Evolutionary conservation across 2,797 vertebrate species (phyloP), one percentile per base, ranked within the genome.

Genomic region (Acanthopagrus latus): DNA sequence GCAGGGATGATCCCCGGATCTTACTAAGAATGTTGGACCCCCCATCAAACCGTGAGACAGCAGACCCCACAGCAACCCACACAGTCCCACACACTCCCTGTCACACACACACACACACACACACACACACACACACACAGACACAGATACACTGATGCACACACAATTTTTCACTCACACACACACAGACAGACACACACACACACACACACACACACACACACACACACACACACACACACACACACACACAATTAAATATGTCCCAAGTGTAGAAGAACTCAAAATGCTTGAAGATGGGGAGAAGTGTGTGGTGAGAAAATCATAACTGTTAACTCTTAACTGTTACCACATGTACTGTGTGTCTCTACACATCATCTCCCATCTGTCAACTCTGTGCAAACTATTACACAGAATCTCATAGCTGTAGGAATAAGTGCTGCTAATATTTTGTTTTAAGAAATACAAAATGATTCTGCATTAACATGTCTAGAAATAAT

Each of bases 11-110:
- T 60, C 47, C 56, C 46, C 8, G 21, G 38, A 56, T 65, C 21
- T 47, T 27, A 66, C 58, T 41, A 48, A 70, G 38, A 60, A 74
- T 67, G 29, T 27, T 47, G 21, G 38, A 71, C 63, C 44, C 63
- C 63, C 23, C 29, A 60, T 67, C 1, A 1, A 68, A 67, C 44
- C 14, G 3, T 58, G 48, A 65, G 72, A 75, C 51, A 73, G 51
- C 33, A 23, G 41, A 63, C 50, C 47, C 8, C 47, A 77, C 47
- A 71, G 27, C 33, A n/a, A 67, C 41, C 52, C 23, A 23, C 16
- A 57, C 25, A 33, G 4, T 33, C 29, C 4, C 29, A 4, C 29
- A 4, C 29, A 29, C 29, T 25, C 29, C 29, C 29, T 29, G 3
- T 29, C 29, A 55, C 44, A 54, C 60, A 27, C 8, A 21, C 17